Base-by-base conservation (phyloP, 2,888 invertebrate species). In the Andricus curvator region DNA sequence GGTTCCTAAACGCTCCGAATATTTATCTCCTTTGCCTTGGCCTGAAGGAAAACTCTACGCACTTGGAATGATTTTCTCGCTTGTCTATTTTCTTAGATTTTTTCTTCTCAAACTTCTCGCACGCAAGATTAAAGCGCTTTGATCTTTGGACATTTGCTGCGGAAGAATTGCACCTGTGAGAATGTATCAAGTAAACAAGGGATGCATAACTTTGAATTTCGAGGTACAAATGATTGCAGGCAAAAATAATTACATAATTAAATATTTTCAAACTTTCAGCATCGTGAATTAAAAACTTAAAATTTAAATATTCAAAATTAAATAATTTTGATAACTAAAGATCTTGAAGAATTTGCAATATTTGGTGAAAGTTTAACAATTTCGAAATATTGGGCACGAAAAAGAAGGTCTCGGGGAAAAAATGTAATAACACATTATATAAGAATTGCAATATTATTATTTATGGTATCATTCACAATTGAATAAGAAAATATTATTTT, bases 61-160 rank as follows among this genome's bases (percentile, higher is more conserved):
- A 74, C 74, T 51, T 74, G 56, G 29, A 74, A 56, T 74, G 56
- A 56, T 74, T 56, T 51, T 64, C 64, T 64, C 25, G 74, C 74
- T 74, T 74, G 48, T 22, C 51, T 74, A 51, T 74, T 29, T 60
- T 29, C 56, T 56, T 68, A 51, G 22, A 37, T n/a, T 60, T 33
- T 74, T 48, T 13, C 25, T 20, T 56, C 33, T 56, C 20, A 56
- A 74, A 60, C 33, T 74, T 74, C 37, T 56, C 51, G 56, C 74
- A 74, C 74, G 56, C 29, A 33, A 56, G 74, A 56, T 56, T 33
- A 33, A 56, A 74, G 1, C 33, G 56, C 74, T 74, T 60, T 74
- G 56, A 74, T 74, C 56, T 74, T 33, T 74, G 56, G 74, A 74
- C 37, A 60, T 60, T 74, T 74, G 20, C 29, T 74, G 29, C 33